Evolutionary conservation across 2,888 invertebrate genomes (phyloP).

Genomic region (Hylaea fasciaria): DNA sequence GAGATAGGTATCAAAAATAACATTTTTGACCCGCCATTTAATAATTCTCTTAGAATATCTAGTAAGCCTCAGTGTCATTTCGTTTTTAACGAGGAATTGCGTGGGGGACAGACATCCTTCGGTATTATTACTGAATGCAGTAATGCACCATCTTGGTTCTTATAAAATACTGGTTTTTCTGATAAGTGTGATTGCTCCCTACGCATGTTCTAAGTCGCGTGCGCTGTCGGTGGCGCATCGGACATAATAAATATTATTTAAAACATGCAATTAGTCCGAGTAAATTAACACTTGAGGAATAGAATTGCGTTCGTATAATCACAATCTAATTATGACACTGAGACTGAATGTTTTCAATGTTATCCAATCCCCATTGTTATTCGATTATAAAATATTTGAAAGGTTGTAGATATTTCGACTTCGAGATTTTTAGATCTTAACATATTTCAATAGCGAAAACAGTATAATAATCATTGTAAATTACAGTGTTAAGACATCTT

Average conservation of each 20-base stretch:
- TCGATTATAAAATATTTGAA: slow-evolving; percentile 9
- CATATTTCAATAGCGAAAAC: too few species aligned
- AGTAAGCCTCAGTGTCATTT: neutral
- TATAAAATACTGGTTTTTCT: neutral
- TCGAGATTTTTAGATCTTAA: too few species aligned
- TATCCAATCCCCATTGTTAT: slow-evolving; percentile 17
- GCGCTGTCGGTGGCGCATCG: too few species aligned
- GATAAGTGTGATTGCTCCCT: too few species aligned
- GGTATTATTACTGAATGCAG: neutral
- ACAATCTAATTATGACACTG: slow-evolving; percentile 6
- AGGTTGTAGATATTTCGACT: too few species aligned
- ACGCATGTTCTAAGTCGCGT: too few species aligned
- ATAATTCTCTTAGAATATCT: slow-evolving; percentile 1
- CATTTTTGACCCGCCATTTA: neutral
- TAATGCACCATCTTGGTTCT: neutral
- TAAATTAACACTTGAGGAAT: neutral
- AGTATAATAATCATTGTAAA: too few species aligned
- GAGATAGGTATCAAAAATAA: neutral
- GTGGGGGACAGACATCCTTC: neutral
- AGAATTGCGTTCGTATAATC: neutral
- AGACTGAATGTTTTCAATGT: slow-evolving; percentile 4
- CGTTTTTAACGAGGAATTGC: neutral
- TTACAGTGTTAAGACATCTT: too few species aligned
- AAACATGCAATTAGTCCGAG: too few species aligned
- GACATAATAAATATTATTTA: too few species aligned